These are phyloP conservation scores for Micoletzkya japonica DNA, from an alignment of 2,888 invertebrate species.

Conservation along the genomic window DNA sequence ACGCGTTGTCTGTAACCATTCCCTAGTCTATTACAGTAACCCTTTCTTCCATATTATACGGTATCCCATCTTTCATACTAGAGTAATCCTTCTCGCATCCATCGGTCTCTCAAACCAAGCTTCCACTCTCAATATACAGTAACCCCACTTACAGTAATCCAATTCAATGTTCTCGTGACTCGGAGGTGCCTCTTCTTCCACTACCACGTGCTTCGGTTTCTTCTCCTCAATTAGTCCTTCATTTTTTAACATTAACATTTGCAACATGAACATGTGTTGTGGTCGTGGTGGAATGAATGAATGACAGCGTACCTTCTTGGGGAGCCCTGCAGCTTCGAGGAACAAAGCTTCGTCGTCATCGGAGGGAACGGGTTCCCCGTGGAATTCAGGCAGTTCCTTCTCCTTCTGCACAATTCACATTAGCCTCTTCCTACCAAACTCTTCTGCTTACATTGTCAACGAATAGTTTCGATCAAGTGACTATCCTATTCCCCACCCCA, in stretches of 20 bases:
- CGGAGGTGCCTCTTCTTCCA: constrained; percentile 59
- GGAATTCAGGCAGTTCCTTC: constrained; percentile 47
- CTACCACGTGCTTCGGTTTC: constrained; percentile 41
- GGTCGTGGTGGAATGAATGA: neutral
- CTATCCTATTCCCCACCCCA: no score
- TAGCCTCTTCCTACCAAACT: no score
- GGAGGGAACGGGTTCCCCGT: constrained; percentile 62
- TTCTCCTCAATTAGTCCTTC: constrained; percentile 38
- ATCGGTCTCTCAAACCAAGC: no score
- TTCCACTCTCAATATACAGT: neutral
- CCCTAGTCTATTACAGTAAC: neutral
- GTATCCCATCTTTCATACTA: neutral
- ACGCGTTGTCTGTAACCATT: constrained; percentile 57
- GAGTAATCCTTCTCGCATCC: neutral
- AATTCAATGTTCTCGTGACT: constrained; percentile 54
- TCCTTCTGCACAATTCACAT: neutral
- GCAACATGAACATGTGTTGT: neutral
- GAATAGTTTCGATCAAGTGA: no score
- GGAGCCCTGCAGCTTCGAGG: constrained; percentile 23
- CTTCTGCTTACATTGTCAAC: no score
- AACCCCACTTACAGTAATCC: constrained; percentile 60
- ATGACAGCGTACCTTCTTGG: constrained; percentile 3
- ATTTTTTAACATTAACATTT: neutral
- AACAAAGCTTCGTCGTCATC: constrained; percentile 53
- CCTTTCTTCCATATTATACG: neutral